Conservation (phyloP, 2,888 invertebrate genomes). For the Macrosoma leucophasiata region DNA sequence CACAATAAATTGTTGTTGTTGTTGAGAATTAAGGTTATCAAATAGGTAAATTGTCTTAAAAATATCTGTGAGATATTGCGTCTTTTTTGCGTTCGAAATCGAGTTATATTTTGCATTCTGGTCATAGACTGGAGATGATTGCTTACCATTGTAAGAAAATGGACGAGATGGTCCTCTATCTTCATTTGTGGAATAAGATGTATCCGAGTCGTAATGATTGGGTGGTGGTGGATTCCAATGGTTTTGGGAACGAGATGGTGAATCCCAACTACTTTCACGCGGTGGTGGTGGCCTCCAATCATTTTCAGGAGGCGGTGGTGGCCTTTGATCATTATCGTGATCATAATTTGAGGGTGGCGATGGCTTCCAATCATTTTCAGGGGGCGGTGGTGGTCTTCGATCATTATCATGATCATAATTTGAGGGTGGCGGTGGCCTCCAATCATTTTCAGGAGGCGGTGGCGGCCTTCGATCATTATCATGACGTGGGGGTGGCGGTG, state of each 20-base stretch:
- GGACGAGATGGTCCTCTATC: no score
- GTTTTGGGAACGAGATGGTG: conserved; percentile 14
- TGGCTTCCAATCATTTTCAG: conserved; percentile 13
- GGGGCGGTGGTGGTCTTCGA: conserved; percentile 12
- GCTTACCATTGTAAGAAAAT: no score
- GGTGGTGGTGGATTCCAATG: no score
- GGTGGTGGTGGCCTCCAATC: conserved; percentile 8
- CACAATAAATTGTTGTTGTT: no score
- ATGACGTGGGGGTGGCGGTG: conserved; percentile 18
- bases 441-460: conserved; percentile 17
- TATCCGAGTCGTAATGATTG: no score
- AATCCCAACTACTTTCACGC: conserved; percentile 8
- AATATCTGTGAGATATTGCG: no score
- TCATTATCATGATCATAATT: neutral
- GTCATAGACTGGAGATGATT: no score
- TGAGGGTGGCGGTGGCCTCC: conserved; percentile 13
- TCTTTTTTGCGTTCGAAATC: no score
- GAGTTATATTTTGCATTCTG: no score
- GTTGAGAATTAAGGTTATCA: no score
- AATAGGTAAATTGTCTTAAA: no score
- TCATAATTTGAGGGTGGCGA: conserved; percentile 7
- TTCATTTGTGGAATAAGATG: no score
- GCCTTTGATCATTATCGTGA: neutral
- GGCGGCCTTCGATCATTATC: conserved; percentile 4
- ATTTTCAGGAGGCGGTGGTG: conserved; percentile 9